Evolutionary conservation across 2,888 invertebrate genomes (phyloP).

Genomic region (Calephelis perditalis): DNA sequence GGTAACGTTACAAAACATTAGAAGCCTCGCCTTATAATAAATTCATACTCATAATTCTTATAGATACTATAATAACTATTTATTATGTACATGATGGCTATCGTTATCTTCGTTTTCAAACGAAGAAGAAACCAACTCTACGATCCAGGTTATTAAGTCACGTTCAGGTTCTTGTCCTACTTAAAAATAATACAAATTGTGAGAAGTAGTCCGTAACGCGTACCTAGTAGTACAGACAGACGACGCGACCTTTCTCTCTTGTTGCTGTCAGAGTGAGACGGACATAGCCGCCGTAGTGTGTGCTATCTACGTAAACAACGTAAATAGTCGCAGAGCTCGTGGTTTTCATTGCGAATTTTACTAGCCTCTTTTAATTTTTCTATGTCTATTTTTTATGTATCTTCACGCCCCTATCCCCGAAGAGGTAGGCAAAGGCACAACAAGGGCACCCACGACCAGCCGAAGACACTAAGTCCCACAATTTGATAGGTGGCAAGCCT

Average conservation of each 20-base stretch:
- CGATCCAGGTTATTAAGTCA: conserved; percentile 40
- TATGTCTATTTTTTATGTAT: neutral
- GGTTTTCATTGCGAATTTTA: neutral
- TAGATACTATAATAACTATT: no score
- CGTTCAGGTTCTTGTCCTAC: conserved; percentile 55
- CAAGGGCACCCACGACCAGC: no score
- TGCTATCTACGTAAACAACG: conserved; percentile 29
- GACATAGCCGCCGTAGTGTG: conserved; percentile 28
- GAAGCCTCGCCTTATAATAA: no score
- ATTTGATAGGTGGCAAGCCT: no score
- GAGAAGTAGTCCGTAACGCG: conserved; percentile 62
- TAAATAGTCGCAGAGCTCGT: neutral
- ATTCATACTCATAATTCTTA: no score
- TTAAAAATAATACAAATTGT: conserved; percentile 49
- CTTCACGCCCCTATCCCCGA: no score
- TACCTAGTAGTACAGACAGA: conserved; percentile 36
- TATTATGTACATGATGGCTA: no score
- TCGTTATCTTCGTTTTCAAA: no score
- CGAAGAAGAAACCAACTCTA: conserved; percentile 13
- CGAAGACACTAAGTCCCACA: no score
- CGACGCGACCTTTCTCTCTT: conserved; percentile 54
- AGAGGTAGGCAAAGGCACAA: no score
- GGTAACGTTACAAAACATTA: no score
- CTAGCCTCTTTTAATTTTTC: neutral
- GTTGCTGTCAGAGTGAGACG: conserved; percentile 48